A percentile compares a stretch with the other conserved stretches of the same genome.
These are phyloP conservation scores for Apogon talboti DNA, from an alignment of 2,797 vertebrate species.

Conservation along the genomic window DNA sequence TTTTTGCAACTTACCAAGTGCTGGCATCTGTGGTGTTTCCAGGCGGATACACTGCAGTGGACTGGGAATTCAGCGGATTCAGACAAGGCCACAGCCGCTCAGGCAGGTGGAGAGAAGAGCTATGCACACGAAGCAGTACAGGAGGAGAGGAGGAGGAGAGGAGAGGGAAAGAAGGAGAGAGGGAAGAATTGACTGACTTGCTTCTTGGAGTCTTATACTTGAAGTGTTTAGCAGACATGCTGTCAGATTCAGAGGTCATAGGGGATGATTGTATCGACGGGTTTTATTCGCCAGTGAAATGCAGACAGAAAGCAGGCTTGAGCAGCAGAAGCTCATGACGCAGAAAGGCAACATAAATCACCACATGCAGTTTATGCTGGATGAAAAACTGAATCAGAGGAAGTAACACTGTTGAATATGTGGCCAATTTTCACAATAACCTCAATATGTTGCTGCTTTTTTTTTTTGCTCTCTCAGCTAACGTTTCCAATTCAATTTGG, in stretches of 20 bases:
- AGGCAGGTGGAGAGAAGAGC: constrained; percentile 81
- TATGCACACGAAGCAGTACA: constrained; percentile 49
- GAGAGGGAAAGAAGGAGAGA: neutral
- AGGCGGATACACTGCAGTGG: constrained; percentile 82
- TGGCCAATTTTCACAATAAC: constrained; percentile 39
- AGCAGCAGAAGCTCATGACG: constrained; percentile 44
- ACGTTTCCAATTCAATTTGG: constrained; percentile 64
- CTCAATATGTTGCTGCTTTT: constrained; percentile 56
- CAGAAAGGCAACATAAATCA: constrained; percentile 63
- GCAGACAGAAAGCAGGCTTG: constrained; percentile 56
- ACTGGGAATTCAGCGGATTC: constrained; percentile 83
- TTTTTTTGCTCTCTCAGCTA: constrained; percentile 63
- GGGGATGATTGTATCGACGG: constrained; percentile 67
- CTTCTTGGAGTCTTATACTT: constrained; percentile 34
- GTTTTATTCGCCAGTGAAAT: constrained; percentile 64
- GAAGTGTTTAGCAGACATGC: constrained; percentile 74
- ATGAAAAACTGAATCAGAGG: constrained; percentile 57
- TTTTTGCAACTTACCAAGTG: constrained; percentile 69
- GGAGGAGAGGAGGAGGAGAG: constrained; percentile 25
- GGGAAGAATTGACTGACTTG: constrained; percentile 30
- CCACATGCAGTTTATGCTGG: constrained; percentile 30
- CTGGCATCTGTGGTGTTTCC: constrained; percentile 86
- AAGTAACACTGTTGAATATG: constrained; percentile 37
- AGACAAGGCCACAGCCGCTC: constrained; percentile 81
- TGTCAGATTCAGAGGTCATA: constrained; percentile 73